These are phyloP conservation scores for Cassiopea xamachana DNA, from an alignment of 30 jellyfish, hydroid and myxozoan species.

Conservation along the genomic window DNA sequence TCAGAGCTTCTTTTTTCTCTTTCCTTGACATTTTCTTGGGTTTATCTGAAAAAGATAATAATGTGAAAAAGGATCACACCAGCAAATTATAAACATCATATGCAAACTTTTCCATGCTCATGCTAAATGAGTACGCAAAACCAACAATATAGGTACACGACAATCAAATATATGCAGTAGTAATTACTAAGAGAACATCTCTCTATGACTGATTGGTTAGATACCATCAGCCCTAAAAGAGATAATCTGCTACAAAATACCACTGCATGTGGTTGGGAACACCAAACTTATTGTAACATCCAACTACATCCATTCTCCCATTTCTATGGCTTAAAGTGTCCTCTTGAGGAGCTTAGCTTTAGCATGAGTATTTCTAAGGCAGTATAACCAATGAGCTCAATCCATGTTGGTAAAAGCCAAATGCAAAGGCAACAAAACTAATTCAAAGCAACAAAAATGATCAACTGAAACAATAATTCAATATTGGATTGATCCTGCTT, in stretches of 20 bases:
- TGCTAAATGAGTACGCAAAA: too few relatives aligned
- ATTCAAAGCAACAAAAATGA: too few relatives aligned
- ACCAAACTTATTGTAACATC: too few relatives aligned
- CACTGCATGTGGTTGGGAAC: not conserved
- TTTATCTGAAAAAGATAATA: not conserved
- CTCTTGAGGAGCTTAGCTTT: too few relatives aligned
- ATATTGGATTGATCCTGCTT: too few relatives aligned
- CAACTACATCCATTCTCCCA: too few relatives aligned
- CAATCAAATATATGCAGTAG: not conserved
- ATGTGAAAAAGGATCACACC: not conserved
- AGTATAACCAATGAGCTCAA: too few relatives aligned
- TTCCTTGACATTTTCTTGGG: conserved; percentile 75
- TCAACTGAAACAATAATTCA: too few relatives aligned
- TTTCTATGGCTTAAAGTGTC: too few relatives aligned
- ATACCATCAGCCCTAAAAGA: not conserved
- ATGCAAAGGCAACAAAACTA: too few relatives aligned
- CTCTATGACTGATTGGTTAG: not conserved
- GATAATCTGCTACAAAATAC: not conserved
- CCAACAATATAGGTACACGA: not conserved
- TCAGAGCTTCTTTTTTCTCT: conserved; percentile 86
- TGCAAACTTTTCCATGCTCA: not conserved
- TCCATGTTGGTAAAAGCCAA: too few relatives aligned
- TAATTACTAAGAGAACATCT: not conserved
- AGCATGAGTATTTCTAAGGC: too few relatives aligned
- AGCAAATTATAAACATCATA: not conserved